Evolutionary conservation across 2,888 invertebrate species (phyloP), one percentile per base, ranked within the genome.

Genomic region (Agonum fuliginosum): DNA sequence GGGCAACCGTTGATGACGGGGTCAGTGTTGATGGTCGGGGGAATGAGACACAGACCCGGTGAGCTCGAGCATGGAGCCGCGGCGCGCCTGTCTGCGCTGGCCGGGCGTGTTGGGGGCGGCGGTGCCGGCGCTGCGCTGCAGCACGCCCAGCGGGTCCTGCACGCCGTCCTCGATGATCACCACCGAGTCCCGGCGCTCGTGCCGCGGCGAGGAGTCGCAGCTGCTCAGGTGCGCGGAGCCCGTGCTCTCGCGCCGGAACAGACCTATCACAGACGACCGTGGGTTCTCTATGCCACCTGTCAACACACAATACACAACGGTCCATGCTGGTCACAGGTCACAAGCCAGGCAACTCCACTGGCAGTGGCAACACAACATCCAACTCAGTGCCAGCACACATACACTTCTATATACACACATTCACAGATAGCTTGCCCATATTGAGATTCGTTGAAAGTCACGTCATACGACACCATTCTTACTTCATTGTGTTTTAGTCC

Each of bases 231-330:
- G 91, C 72, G 91, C 91, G 0, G 94, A 94, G 83, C 93, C 91
- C 81, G 92, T 90, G 86, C 95, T 95, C 86, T 95, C 95, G 84
- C 95, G 91, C 84, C 95, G 91, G 88, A 96, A 96, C 80, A 95
- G 90, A 88, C 95, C 95, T 90, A 95, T 95, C 87, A 96, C 95
- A 87, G 95, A 95, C 88, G 94, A 94, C 88, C 94, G 93, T 87
- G 95, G 94, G 89, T 95, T 94, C 88, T 95, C 94, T 87, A 95
- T 92, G 84, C 95, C 95, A 89, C 95, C 95, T 94, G 78, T 58
- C 82, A 79, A 70, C 70, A 67, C 74, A 74, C 43, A 77, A 27
- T 20, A 65, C 17, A 54, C 41, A 51, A 74, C 74, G 69, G 54
- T 46, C 76, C 77, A 77, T 77, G 77, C 77, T 70, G 24, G 14